These are phyloP conservation scores for Slavum lentiscoides DNA, from an alignment of 2,888 invertebrate species.

Conservation along the genomic window DNA sequence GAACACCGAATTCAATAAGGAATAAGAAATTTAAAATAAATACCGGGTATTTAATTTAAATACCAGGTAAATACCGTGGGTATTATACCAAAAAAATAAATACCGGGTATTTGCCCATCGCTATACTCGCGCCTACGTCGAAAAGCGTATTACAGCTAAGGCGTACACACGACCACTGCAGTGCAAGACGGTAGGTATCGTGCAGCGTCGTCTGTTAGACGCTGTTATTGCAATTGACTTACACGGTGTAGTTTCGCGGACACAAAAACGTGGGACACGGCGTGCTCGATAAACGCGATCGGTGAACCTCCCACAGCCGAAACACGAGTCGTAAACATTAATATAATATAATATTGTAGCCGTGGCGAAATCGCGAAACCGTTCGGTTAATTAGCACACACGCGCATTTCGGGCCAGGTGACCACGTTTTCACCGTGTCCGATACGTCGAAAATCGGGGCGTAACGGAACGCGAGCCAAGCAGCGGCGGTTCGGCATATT, in stretches of 20 bases:
- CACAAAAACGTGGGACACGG: neutral
- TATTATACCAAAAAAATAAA: too few relatives aligned
- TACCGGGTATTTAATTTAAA: too few relatives aligned
- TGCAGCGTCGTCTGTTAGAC: too few relatives aligned
- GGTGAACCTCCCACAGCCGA: neutral
- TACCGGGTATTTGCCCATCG: too few relatives aligned
- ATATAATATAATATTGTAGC: too few relatives aligned
- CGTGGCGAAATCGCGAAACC: neutral
- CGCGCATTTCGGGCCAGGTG: conserved; percentile 16
- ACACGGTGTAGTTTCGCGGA: neutral
- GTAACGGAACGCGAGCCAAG: conserved; percentile 27
- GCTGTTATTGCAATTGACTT: neutral
- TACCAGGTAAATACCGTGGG: too few relatives aligned
- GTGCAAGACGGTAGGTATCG: too few relatives aligned
- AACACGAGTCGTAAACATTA: conserved; percentile 28
- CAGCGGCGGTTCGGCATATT: neutral
- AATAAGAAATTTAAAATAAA: too few relatives aligned
- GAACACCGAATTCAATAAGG: too few relatives aligned
- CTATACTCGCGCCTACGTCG: too few relatives aligned
- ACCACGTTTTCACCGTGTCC: neutral
- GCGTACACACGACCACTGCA: too few relatives aligned
- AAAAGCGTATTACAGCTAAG: too few relatives aligned
- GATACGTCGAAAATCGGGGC: neutral
- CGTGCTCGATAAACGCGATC: conserved; percentile 8
- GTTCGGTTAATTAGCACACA: conserved; percentile 35